These are phyloP conservation scores for Indicator maculatus DNA, from an alignment of 2,113 vertebrate genomes.

Conservation along the genomic window DNA sequence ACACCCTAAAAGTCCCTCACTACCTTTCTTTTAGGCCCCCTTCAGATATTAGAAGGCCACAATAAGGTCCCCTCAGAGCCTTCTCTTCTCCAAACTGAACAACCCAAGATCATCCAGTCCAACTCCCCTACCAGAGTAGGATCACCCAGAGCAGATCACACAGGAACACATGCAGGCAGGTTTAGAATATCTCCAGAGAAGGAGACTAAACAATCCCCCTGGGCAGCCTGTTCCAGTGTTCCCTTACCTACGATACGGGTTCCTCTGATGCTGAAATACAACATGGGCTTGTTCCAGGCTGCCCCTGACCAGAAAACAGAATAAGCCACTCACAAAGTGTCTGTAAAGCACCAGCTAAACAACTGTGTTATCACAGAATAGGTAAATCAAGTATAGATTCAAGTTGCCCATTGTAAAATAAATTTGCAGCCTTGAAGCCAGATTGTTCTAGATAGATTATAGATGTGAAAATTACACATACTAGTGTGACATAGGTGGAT, in stretches of 20 bases:
- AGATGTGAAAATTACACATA: neutral
- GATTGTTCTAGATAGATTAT: neutral
- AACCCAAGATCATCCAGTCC: too few relatives aligned
- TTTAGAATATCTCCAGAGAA: too few relatives aligned
- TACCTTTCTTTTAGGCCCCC: too few relatives aligned
- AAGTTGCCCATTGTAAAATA: neutral
- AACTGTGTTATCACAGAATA: neutral
- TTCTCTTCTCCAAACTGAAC: too few relatives aligned
- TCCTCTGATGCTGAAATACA: neutral
- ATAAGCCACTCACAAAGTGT: neutral
- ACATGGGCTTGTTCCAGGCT: neutral
- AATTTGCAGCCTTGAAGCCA: neutral
- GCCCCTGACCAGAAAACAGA: neutral
- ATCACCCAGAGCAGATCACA: too few relatives aligned
- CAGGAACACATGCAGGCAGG: too few relatives aligned
- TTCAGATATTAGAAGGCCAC: too few relatives aligned
- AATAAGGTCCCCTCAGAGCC: too few relatives aligned
- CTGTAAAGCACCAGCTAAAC: neutral
- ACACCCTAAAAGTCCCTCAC: too few relatives aligned
- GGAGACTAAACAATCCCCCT: too few relatives aligned
- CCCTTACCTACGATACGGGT: neutral
- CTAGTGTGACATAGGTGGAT: neutral
- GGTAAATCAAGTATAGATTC: neutral
- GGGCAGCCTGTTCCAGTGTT: too few relatives aligned
- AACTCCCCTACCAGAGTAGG: too few relatives aligned